A percentile compares a stretch with the other conserved stretches of the same genome.
Evolutionary conservation across 2,113 vertebrate genomes (phyloP).

Genomic region (Typhlomys cinereus): DNA sequence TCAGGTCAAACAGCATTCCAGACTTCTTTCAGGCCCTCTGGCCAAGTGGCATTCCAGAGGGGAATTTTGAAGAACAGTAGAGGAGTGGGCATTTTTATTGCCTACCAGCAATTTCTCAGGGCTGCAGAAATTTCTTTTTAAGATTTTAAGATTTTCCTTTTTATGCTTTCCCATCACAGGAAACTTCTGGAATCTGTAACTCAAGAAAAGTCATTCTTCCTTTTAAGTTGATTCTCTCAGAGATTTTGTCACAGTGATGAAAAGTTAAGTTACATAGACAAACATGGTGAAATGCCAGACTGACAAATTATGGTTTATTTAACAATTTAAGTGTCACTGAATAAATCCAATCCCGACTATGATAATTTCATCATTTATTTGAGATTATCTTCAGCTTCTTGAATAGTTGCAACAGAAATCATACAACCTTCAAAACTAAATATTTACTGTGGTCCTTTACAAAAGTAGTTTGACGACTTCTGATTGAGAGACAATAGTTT

Average conservation of each 20-base stretch:
- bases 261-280: not conserved
- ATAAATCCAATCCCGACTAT: not conserved
- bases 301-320: conserved; percentile 28
- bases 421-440: not conserved
- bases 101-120: too few species aligned
- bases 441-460: conserved; percentile 1
- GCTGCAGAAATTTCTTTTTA: too few species aligned
- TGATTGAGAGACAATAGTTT: too few species aligned
- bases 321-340: not conserved
- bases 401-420: not conserved
- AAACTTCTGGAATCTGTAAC: not conserved
- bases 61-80: too few species aligned
- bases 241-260: not conserved
- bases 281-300: not conserved
- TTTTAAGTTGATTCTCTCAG: not conserved
- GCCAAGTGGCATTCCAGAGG: too few species aligned
- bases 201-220: not conserved
- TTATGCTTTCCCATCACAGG: too few species aligned
- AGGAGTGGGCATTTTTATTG: too few species aligned
- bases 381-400: not conserved
- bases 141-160: too few species aligned
- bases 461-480: not conserved
- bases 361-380: conserved; percentile 35
- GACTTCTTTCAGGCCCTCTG: too few species aligned
- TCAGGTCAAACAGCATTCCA: too few species aligned